phyloP scores from a whole-genome alignment of 2,888 invertebrate genomes.

The Caenorhabditis uteleia region DNA sequence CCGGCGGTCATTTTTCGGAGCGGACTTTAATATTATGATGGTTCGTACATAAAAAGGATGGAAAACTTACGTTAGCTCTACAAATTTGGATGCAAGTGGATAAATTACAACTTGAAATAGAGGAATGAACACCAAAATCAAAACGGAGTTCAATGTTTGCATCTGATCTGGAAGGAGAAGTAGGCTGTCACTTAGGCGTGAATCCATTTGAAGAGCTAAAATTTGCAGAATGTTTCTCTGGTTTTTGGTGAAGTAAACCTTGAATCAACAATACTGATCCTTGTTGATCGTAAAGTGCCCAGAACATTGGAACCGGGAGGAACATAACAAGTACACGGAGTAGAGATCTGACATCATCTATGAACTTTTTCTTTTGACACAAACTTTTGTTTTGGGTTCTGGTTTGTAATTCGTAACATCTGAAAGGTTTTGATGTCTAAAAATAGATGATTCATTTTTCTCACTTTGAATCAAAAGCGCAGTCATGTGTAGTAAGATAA shows the following conservation, averaged over 20 bases:
- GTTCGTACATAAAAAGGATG: not conserved
- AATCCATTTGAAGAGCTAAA: conserved; percentile 63
- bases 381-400: conserved; percentile 40
- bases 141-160: conserved; percentile 70
- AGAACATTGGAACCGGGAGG: conserved; percentile 84
- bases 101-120: conserved; percentile 71
- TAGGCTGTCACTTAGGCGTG: conserved; percentile 50
- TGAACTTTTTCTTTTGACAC: conserved; percentile 55
- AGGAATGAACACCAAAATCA: conserved; percentile 72
- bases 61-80: conserved; percentile 54
- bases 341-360: conserved; percentile 62
- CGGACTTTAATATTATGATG: conserved; percentile 17
- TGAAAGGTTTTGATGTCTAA: not conserved
- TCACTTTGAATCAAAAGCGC: conserved; percentile 54
- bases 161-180: conserved; percentile 62
- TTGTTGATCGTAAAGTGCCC: conserved; percentile 96
- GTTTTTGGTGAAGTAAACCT: no score
- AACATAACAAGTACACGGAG: conserved; percentile 66
- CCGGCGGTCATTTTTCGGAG: conserved; percentile 87
- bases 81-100: conserved; percentile 47
- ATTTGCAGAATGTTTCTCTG: no score
- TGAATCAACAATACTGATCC: conserved; percentile 92
- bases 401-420: conserved; percentile 37
- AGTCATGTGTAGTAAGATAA: conserved; percentile 58
- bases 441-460: conserved; percentile 1